Evolutionary conservation across 2,888 invertebrate genomes (phyloP), one percentile per base, ranked within the genome.

Genomic region (Ethmia dodecea): DNA sequence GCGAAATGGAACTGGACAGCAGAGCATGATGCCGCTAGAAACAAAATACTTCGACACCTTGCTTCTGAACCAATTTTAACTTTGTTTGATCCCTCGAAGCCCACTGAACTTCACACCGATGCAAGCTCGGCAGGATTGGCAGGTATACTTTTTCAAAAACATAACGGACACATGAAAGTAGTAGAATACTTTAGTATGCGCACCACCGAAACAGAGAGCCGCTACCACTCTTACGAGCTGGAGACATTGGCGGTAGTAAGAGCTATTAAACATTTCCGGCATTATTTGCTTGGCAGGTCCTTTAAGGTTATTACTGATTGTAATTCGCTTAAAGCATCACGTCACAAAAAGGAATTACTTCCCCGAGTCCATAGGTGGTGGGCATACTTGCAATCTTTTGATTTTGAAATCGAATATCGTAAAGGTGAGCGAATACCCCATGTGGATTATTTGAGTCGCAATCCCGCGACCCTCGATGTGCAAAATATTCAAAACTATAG

Each of bases 391-490:
- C 43, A 44, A 18, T 28, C 31, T 6, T 41, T 38, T 14, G 13
- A 40, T 22, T 47, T 47, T 30, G 33, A 33, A n/a, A 37, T 47
- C n/a, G 36, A 37, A n/a, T 47, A 44, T 24, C 28, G 42, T 1
- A 40, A 30, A 20, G 40, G 36, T 6, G 39, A 35, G n/a, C 28
- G 35, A 2, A 24, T 33, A n/a, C 35, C 35, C 4, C 40, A 40
- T 12, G 40, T 22, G 2, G 40, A 36, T 22, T 39, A 26, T 25
- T 18, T 40, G 1, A 40, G 40, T 31, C 13, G 40, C 5, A 40
- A 40, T 16, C 36, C 36, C 1, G 14, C n/a, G 3, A 22, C 24
- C 8, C 15, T 29, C 10, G 25, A 16, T 8, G 22, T 33, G 1
- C 22, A 28, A 13, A 33, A 24, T 13, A 29, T 33, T 3, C 12